Conservation (phyloP, 2,797 vertebrate species). For the Melanotaenia nigrans region DNA sequence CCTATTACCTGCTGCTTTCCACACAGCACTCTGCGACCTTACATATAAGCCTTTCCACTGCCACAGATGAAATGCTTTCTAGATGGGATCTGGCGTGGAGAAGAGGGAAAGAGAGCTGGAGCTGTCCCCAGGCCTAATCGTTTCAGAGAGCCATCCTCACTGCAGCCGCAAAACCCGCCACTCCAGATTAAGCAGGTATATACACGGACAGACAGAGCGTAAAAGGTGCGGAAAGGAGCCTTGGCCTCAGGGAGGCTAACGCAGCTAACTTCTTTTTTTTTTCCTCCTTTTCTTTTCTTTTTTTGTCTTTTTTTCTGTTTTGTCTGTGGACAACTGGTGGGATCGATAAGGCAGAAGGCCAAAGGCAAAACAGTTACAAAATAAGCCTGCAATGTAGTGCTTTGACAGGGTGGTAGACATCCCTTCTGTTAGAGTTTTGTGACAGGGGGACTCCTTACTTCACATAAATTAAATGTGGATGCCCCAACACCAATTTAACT, state of each 20-base stretch:
- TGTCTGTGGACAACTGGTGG: conserved; percentile 40
- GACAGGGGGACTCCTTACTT: conserved; percentile 31
- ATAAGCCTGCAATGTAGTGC: conserved; percentile 43
- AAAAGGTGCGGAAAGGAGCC: conserved; percentile 68
- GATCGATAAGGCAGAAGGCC: conserved; percentile 74
- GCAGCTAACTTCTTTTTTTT: conserved; percentile 42
- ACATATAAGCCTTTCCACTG: conserved; percentile 65
- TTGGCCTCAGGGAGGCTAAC: conserved; percentile 48
- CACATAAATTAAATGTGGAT: conserved; percentile 52
- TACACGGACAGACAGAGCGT: conserved; percentile 63
- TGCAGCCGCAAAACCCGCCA: conserved; percentile 73
- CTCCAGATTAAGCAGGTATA: conserved; percentile 77
- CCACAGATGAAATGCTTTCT: conserved; percentile 84
- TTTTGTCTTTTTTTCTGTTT: conserved; percentile 39
- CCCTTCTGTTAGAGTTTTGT: conserved; percentile 58
- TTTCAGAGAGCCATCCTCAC: conserved; percentile 78
- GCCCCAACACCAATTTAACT: conserved; percentile 13
- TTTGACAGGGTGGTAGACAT: conserved; percentile 58
- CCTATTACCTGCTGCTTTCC: conserved; percentile 82
- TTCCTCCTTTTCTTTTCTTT: conserved; percentile 10
- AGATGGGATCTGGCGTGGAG: conserved; percentile 82
- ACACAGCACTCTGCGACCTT: conserved; percentile 63
- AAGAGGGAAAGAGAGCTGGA: conserved; percentile 74
- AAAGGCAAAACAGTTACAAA: conserved; percentile 60
- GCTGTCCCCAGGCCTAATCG: conserved; percentile 80